phyloP scores from a whole-genome alignment of 2,888 invertebrate species.

The Eupithecia centaureata region DNA sequence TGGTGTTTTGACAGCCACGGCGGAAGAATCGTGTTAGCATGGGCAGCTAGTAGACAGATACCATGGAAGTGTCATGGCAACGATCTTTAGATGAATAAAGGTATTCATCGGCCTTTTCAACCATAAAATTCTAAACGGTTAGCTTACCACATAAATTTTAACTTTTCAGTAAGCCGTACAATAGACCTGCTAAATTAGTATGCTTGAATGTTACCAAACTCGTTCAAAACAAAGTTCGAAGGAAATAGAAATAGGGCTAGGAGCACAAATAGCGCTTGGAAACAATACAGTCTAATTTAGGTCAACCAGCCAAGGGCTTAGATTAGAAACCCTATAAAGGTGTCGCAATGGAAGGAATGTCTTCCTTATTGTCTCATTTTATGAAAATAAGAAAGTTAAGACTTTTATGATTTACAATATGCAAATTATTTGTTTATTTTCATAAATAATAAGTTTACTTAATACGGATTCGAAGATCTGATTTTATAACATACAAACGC shows the following conservation, averaged over 20 bases:
- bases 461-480: too few species aligned
- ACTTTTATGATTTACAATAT: too few species aligned
- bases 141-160: not conserved
- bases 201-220: not conserved
- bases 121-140: not conserved
- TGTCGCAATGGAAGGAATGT: conserved; percentile 11
- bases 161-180: not conserved
- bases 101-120: not conserved
- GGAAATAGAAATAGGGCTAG: not conserved
- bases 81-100: conserved; percentile 1
- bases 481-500: too few species aligned
- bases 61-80: conserved; percentile 24
- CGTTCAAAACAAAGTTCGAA: not conserved
- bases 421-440: not conserved
- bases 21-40: conserved; percentile 71
- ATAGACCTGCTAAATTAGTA: not conserved
- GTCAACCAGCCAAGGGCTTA: conserved; percentile 11
- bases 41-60: conserved; percentile 48
- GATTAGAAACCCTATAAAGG: conserved; percentile 22
- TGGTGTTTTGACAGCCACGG: conserved; percentile 75
- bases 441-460: too few species aligned
- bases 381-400: not conserved
- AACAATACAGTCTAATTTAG: conserved; percentile 15
- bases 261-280: conserved; percentile 8
- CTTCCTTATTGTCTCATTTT: not conserved